phyloP scores from a whole-genome alignment of 2,797 vertebrate genomes.

The Sebastes dallii region DNA sequence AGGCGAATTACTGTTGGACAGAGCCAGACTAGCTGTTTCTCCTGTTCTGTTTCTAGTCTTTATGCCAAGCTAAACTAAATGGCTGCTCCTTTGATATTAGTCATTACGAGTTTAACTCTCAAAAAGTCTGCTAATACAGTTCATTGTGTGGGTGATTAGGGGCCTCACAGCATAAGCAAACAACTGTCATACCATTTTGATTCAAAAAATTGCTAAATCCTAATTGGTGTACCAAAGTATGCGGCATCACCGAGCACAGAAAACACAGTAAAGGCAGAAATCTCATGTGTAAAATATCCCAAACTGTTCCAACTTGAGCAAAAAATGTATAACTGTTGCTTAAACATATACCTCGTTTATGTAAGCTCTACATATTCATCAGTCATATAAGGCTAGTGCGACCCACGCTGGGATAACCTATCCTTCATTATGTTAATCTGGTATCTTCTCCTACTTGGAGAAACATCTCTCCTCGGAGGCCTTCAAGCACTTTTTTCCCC shows the following conservation, averaged over 20 bases:
- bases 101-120: background rate
- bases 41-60: no score
- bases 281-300: no score
- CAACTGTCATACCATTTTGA: background rate
- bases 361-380: background rate
- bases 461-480: background rate
- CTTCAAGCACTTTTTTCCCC: constrained; percentile 13
- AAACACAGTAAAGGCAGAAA: no score
- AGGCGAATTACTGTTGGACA: no score
- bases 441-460: constrained; percentile 14
- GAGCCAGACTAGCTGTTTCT: no score
- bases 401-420: constrained; percentile 3
- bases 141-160: background rate
- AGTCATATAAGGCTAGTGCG: background rate
- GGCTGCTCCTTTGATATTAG: background rate
- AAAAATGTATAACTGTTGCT: background rate
- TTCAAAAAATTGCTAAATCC: no score
- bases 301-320: background rate
- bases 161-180: no score
- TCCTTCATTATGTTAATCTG: constrained; percentile 27
- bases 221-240: no score
- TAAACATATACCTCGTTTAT: background rate
- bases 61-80: no score
- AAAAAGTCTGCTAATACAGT: background rate
- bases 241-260: no score